Base-by-base conservation (phyloP, 2,113 vertebrate species). In the Beaufortia kweichowensis region DNA sequence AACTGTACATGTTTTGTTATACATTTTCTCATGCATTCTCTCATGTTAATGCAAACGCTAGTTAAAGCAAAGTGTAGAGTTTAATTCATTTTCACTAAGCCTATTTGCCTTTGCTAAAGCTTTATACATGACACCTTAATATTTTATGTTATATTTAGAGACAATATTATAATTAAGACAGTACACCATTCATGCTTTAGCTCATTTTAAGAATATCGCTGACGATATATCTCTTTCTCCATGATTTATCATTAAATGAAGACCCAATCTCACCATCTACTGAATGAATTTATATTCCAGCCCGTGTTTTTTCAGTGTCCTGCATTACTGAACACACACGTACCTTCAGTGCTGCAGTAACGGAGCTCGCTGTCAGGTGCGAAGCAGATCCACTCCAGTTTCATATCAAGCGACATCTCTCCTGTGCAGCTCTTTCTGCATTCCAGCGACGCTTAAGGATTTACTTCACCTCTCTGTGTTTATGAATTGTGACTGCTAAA, bases 341-440 rank as follows among this genome's bases (percentile, higher is more conserved):
- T 48, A 28, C 70, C 70, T 73, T 71, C 67, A 63, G 35, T 70
- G 72, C 79, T 55, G 76, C 79, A 71, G 61, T 26, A 75, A 56
- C 78, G 29, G 62, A 73, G 75, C 70, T 62, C 59, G 70, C 75
- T 70, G 76, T 81, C 70, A 76, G 61, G 56, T 78, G 64, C 61
- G 24, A 33, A 62, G 33, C 29, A 67, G 73, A 76, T 56, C 55
- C 35, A 71, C 72, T 79, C 69, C 46, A 56, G 50, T 76, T 21
- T 65, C 76, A 72, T 46, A 69, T 64, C 70, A 28, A 26, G 50
- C 81, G 41, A 35, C 72, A 55, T 56, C 35, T 29, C 62, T 24
- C 33, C 39, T 64, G 68, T 28, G 21, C 64, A 29, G 63, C 39
- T 26, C 62, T 14, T 21, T 17, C 35, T 75, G 21, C 65, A n/a